Evolutionary conservation across 2,797 vertebrate genomes (phyloP), one percentile per base, ranked within the genome.

Genomic region (Macropus fuliginosus): DNA sequence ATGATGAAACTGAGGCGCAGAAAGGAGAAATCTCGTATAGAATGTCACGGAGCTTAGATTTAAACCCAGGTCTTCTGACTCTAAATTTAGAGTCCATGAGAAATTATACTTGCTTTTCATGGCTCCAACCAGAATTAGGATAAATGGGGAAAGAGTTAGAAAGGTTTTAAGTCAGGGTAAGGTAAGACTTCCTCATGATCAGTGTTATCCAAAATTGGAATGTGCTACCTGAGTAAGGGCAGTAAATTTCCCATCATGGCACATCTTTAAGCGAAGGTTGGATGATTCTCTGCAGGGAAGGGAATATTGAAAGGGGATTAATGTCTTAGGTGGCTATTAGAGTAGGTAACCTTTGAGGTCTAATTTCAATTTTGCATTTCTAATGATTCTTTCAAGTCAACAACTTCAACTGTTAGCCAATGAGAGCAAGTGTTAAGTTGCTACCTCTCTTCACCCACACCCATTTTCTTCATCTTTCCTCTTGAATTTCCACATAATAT

Each of bases 401-500:
- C 40, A 81, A 81, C 8, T 81, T 81, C 2, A 81, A 81, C 74
- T 24, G 74, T 81, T 27, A 46, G 21, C 18, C 74, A 81, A 46
- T 46, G 6, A 46, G 40, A 81, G 21, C 40, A 81, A 81, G 31
- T 93, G 46, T 92, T 54, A 96, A 97, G 56, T 31, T 40, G 56
- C 52, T 14, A n/a, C 9, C 34, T 87, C 13, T 0, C 4, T 21
- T 96, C 93, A 94, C 34, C 90, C 91, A 92, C 18, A 96, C 90
- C 91, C 56, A 12, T 52, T 55, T 29, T 92, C 16, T 54, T 92
- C 54, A 54, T 54, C 31, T 91, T 31, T 29, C 5, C n/a, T 16
- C 46, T 10, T 91, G 57, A n/a, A 92, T 87, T 94, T 96, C 90
- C 91, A 91, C 3, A 91, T 18, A 46, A 5, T 74, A 97, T 89